Base-by-base conservation (phyloP, 37 sponge, comb jelly and placozoan species). In the Aplysina aerophoba region DNA sequence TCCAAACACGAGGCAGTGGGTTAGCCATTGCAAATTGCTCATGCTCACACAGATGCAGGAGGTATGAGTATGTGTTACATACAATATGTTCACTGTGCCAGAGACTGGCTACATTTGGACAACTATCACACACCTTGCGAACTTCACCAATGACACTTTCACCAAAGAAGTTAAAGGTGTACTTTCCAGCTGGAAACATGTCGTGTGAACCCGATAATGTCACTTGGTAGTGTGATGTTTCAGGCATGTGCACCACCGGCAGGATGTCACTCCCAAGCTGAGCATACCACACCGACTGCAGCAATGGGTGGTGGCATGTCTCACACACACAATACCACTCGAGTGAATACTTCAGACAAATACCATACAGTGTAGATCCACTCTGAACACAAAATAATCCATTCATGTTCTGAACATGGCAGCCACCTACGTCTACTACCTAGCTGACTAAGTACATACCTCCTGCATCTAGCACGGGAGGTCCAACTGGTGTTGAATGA, bases 181-280 rank as follows among this genome's bases (percentile, higher is more conserved):
- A 80, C 22, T 24, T 41, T 30, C 95, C 93, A 66, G 66, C 64
- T 13, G 81, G 37, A 15, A 58, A 25, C 8, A 36, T 31, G 28
- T 16, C 21, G 15, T 61, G 62, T 24, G 33, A n/a, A 56, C 55
- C 34, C 4, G 62, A 63, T n/a, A 20, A n/a, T 65, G 65, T 59
- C 58, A 93, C 95, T 88, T 94, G 92, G 56, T 87, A 94, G 0
- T 61, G 55, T 36, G 88, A 91, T 36, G 81, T 56, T 39, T 87
- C 85, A 8, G 84, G 21, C 17, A 30, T 59, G 38, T 66, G 80
- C 4, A 87, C 85, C 11, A 89, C 92, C 0, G 88, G 88, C 31
- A 94, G 17, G 16, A 91, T 50, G 38, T 37, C 25, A 11, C 87
- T 81, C 20, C 58, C 54, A 6, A 80, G 19, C 24, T 81, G 57